Base-by-base conservation (phyloP, 2,797 vertebrate genomes). In the Sparus aurata region DNA sequence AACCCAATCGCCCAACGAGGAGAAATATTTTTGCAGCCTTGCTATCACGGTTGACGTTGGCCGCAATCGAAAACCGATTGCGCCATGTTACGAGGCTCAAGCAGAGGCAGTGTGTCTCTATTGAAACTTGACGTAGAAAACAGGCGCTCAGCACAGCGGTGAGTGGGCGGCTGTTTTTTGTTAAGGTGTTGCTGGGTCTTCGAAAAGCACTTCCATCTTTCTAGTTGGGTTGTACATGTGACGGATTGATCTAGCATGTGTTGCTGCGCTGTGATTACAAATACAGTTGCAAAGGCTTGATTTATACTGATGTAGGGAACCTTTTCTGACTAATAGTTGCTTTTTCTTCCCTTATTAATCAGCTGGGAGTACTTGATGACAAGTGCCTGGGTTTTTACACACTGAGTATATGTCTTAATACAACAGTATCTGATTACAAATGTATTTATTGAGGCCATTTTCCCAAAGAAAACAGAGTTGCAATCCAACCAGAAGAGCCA, bases 221-320 rank as follows among this genome's bases (percentile, higher is more conserved):
- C 80, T 54, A 78, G 70, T 83, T 59, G 8, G 69, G 72, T 74
- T 71, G 22, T 64, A 49, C 74, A 54, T 77, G 57, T 52, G 70
- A 83, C 6, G 47, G 88, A 94, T 90, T 57, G 82, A 87, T 91
- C 62, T 68, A 90, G 80, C 91, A 92, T 87, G 85, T 92, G 91
- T 75, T 75, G 77, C 77, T 67, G 75, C 72, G 47, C 73, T 20
- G 75, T 93, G 91, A 93, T 93, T 87, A 85, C 82, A 87, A 89
- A 89, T 25, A 49, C 90, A 93, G 90, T 83, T 22, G 73, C 63
- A 54, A 75, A 52, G 50, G n/a, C 47, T 69, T 58, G 50, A 67
- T 61, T 83, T 52, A 7, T 47, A 59, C 57, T 4, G 57, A 65
- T 23, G 53, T 68, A 85, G 82, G 78, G 89, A 91, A 87, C 74